Base-by-base conservation (phyloP, 2,797 vertebrate genomes). In the Gymnothorax reevesii region DNA sequence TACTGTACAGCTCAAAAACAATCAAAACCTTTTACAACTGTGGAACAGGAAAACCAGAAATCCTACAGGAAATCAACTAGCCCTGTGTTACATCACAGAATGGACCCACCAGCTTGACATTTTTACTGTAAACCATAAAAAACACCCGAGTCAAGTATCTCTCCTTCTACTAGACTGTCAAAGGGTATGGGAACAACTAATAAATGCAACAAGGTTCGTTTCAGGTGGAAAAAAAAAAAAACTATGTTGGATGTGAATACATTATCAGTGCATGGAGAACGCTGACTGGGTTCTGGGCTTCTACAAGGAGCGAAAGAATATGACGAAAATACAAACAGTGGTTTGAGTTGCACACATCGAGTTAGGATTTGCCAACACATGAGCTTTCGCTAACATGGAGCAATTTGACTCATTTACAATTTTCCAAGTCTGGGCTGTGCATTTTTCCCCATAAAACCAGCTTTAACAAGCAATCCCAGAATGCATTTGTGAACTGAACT, bases 1-100 rank as follows among this genome's bases (percentile, higher is more conserved):
- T 54, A 80, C 33, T 77, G 42, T 77, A 49, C 77, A 80, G n/a
- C 52, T 80, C 77, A 54, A 10, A 54, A 42, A 80, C 77, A 80
- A 55, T 54, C 77, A 80, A 10, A 55, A 55, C 77, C 52, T 80
- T 42, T 80, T 55, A 80, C 17, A 55, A 22, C 49, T 55, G 22
- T 55, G 7, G 20, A 55, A 77, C 15, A 17, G 15, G 73, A 77
- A 49, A 49, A 49, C 73, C 15, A 42, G 73, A 49, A 15, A 49
- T 20, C 73, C 73, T 77, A 17, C 17, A 49, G 33, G 73, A 77
- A 77, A 49, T 77, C 73, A 77, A 55, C 77, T 52, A 8, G 52
- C n/a, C 17, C 49, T 54, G 52, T 33, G 49, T 55, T 22, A 80
- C 49, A 12, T 80, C 55, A 54, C 55, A 80, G 54, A 80, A 80